Evolutionary conservation across 64 coral and sea anemone genomes (phyloP), one percentile per base, ranked within the genome.

Genomic region (Montipora efflorescens): DNA sequence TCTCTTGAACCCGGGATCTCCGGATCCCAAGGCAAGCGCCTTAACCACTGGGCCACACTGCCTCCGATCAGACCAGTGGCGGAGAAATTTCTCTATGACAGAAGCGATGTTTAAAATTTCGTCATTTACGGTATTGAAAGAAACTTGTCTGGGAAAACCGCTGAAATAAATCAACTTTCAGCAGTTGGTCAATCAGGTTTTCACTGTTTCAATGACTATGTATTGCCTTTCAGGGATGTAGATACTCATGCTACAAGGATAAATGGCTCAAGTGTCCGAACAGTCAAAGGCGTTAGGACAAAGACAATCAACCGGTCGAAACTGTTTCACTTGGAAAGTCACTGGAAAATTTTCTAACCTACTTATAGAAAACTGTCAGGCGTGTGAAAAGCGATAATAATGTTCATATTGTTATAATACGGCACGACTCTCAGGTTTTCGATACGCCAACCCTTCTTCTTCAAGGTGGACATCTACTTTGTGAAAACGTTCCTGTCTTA

Each of bases 81-180:
- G 14, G 21, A 76, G 18, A 89, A 79, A 74, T 82, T 89, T 58
- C 71, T 84, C 73, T 94, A 59, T 93, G 51, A 87, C 44, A 51
- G 77, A 79, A 87, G 87, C 80, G 1, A 28, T 28, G 28, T 28
- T 28, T 28, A 28, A 28, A 28, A 28, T 28, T 28, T 28, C 1
- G 28, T 92, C 61, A 77, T 84, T 80, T 93, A 88, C 71, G 84
- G 79, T 84, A 93, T 74, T 80, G 92, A 93, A 93, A 93, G 83
- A 80, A 93, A 88, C 75, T 88, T 84, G 69, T 19, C 6, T 48
- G 89, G 89, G 50, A 90, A 90, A 81, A 80, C 52, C 59, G 89
- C 59, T 67, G 89, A 90, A 36, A 79, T 90, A 23, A 80, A 76
- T 77, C 88, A 90, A 80, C 88, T 90, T 67, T 90, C 75, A 46